Evolutionary conservation across 2,888 invertebrate species (phyloP).

Genomic region (Anorthoa munda): DNA sequence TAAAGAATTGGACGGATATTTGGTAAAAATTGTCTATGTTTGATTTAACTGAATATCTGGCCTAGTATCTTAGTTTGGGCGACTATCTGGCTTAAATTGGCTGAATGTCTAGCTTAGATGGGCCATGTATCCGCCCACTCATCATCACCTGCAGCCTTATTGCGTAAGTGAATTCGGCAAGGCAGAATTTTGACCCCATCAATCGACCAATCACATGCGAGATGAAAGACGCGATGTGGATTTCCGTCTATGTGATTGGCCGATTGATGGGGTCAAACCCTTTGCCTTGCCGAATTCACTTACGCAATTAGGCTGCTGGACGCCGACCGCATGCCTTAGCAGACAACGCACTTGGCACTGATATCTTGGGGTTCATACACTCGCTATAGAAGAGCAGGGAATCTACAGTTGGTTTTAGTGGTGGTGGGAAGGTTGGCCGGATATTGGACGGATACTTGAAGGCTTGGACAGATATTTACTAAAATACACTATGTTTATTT

Average conservation of each 20-base stretch:
- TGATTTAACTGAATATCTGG: not conserved
- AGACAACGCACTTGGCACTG: slow-evolving; percentile 83
- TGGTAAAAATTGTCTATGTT: not conserved
- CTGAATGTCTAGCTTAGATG: not conserved
- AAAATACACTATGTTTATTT: too few relatives aligned
- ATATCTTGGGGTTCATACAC: slow-evolving; percentile 79
- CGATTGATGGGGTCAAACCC: too few relatives aligned
- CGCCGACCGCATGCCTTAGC: slow-evolving; percentile 74
- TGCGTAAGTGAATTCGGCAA: too few relatives aligned
- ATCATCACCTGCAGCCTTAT: slow-evolving; percentile 71
- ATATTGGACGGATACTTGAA: slow-evolving; percentile 18
- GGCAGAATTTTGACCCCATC: too few relatives aligned
- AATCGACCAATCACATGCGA: too few relatives aligned
- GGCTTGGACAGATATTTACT: not conserved
- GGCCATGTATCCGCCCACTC: slow-evolving; percentile 59
- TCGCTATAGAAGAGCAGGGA: slow-evolving; percentile 34
- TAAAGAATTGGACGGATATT: not conserved
- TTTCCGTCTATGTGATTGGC: too few relatives aligned
- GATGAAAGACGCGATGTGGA: too few relatives aligned
- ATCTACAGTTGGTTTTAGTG: slow-evolving; percentile 10
- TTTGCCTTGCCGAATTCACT: too few relatives aligned
- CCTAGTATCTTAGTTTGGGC: too few relatives aligned
- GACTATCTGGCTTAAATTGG: not conserved
- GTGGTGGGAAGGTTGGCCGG: not conserved
- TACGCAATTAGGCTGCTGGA: slow-evolving; percentile 12